Evolutionary conservation across 2,888 invertebrate genomes (phyloP).

Genomic region (Philaethria dido): DNA sequence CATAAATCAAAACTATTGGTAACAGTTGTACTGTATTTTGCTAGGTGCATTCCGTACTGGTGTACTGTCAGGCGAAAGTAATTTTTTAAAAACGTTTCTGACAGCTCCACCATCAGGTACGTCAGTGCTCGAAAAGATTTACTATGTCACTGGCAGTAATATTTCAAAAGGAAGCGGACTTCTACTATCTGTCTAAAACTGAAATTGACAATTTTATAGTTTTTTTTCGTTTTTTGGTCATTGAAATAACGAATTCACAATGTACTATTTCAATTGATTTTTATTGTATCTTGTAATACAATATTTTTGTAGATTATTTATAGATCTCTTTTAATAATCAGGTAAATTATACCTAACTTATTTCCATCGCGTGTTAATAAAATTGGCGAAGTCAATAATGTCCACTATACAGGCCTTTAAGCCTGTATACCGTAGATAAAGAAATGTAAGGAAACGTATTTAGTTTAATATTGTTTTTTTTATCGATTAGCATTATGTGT

Average conservation of each 20-base stretch:
- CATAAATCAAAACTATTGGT: conserved; percentile 42
- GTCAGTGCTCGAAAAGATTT: conserved; percentile 62
- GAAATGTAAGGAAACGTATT: too few relatives aligned
- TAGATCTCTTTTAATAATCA: too few relatives aligned
- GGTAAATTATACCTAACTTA: too few relatives aligned
- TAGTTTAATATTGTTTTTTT: too few relatives aligned
- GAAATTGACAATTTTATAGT: conserved; percentile 1
- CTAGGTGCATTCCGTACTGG: conserved; percentile 51
- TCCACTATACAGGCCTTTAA: too few relatives aligned
- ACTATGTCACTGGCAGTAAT: conserved; percentile 60
- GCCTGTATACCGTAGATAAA: too few relatives aligned
- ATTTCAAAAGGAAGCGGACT: conserved; percentile 31
- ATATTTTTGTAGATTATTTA: too few relatives aligned
- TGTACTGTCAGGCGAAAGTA: conserved; percentile 65
- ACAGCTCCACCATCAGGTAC: conserved; percentile 57
- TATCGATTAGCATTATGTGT: too few relatives aligned
- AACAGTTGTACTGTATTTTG: conserved; percentile 57
- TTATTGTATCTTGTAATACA: too few relatives aligned
- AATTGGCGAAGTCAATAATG: too few relatives aligned
- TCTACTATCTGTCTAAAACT: conserved; percentile 13
- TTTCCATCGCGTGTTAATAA: too few relatives aligned
- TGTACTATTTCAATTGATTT: not conserved
- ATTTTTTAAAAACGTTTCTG: conserved; percentile 72
- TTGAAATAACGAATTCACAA: not conserved
- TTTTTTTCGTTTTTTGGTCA: not conserved